Conservation (phyloP, 2,113 vertebrate genomes). For the Planiliza haematocheilus region DNA sequence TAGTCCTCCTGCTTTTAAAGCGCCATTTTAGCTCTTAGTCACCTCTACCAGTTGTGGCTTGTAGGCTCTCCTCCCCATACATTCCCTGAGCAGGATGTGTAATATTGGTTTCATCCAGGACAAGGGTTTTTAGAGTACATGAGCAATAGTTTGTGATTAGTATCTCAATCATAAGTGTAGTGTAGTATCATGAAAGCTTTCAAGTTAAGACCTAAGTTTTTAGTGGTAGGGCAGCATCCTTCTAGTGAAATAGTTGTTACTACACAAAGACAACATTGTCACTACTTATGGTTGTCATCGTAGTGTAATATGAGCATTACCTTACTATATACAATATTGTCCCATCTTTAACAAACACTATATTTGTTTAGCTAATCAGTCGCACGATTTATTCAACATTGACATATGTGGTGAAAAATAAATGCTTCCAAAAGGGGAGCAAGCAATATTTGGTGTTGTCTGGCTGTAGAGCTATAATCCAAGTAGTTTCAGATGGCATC, state of each 20-base stretch:
- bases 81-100: constrained; percentile 32
- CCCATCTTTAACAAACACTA: neutral
- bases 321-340: neutral
- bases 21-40: constrained; percentile 33
- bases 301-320: neutral
- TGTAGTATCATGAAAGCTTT: constrained; percentile 3
- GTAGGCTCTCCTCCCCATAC: constrained; percentile 27
- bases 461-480: constrained; percentile 58
- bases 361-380: neutral
- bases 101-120: constrained; percentile 5
- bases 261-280: no score
- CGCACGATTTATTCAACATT: neutral
- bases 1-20: constrained; percentile 62
- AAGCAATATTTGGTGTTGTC: neutral
- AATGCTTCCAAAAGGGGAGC: neutral
- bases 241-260: neutral
- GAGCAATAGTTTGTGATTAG: constrained; percentile 4
- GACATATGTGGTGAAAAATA: neutral
- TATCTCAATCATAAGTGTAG: constrained; percentile 11
- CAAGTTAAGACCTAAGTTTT: constrained; percentile 1
- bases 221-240: neutral
- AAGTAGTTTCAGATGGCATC: constrained; percentile 53
- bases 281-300: no score
- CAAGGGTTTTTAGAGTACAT: constrained; percentile 3
- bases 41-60: constrained; percentile 43